Evolutionary conservation across 2,888 invertebrate genomes (phyloP).

Genomic region (Rapana venosa): DNA sequence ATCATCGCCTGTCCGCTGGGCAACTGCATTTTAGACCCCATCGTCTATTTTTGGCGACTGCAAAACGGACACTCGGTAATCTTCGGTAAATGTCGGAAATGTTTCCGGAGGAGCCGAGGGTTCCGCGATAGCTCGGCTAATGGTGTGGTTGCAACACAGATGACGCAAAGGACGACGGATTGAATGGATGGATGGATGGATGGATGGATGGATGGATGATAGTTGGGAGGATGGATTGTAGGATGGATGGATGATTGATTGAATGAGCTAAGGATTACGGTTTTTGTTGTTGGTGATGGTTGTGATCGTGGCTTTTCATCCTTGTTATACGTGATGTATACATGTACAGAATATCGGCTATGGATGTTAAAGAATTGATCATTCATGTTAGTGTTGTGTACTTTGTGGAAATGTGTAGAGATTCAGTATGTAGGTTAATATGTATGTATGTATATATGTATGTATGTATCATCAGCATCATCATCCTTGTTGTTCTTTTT

Average conservation of each 20-base stretch:
- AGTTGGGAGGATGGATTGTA: neutral
- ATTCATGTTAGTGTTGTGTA: too few relatives aligned
- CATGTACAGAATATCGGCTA: too few relatives aligned
- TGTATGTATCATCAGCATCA: too few relatives aligned
- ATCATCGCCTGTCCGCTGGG: slow-evolving; percentile 24
- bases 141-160: neutral
- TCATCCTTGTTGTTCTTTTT: too few relatives aligned
- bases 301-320: neutral
- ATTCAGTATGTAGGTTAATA: too few relatives aligned
- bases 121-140: neutral
- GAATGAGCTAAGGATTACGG: neutral
- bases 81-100: slow-evolving; percentile 28
- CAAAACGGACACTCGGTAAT: slow-evolving; percentile 15
- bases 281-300: neutral
- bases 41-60: slow-evolving; percentile 32
- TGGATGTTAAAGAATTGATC: too few relatives aligned
- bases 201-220: neutral
- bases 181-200: neutral
- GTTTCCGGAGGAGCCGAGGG: neutral
- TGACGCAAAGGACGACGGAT: neutral
- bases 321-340: too few relatives aligned
- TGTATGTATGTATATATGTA: too few relatives aligned
- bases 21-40: slow-evolving; percentile 31
- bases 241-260: neutral
- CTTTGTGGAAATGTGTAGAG: too few relatives aligned